A percentile compares a stretch with the other conserved stretches of the same genome.
Evolutionary conservation across 2,113 vertebrate genomes (phyloP).

Genomic region (Acanthisitta chloris): DNA sequence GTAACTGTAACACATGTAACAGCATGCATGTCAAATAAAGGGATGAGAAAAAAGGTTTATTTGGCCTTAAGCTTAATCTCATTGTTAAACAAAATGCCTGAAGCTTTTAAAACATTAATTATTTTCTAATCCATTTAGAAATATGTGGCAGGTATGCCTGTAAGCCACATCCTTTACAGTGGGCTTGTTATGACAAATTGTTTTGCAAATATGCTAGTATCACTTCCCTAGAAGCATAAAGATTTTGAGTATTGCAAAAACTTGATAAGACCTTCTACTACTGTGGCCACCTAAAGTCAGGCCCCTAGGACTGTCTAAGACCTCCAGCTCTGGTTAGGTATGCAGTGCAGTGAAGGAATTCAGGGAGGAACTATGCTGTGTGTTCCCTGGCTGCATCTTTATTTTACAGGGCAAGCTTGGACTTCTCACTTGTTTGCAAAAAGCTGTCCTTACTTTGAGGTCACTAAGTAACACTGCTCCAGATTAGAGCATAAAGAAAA

Average conservation of each 20-base stretch:
- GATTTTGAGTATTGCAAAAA: not conserved
- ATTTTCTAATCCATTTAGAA: conserved; percentile 24
- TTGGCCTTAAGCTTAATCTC: not conserved
- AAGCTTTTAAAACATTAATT: not conserved
- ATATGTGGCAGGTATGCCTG: not conserved
- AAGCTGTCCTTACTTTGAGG: not conserved
- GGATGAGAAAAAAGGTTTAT: not conserved
- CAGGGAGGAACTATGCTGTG: not conserved
- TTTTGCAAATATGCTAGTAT: not conserved
- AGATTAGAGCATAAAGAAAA: not conserved
- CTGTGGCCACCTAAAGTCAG: not conserved
- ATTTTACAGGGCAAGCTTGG: not conserved
- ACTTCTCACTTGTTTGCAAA: not conserved
- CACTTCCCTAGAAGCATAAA: not conserved
- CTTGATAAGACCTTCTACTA: not conserved
- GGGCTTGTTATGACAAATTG: conserved; percentile 21
- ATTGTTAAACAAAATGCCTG: not conserved
- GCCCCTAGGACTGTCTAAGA: not conserved
- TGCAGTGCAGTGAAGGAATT: too few relatives aligned
- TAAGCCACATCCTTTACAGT: not conserved
- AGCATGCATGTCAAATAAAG: not conserved
- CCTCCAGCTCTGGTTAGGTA: not conserved
- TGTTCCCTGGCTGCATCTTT: not conserved
- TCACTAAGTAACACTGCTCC: not conserved
- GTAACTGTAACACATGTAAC: not conserved